These are phyloP conservation scores for Picus viridis DNA, from an alignment of 2,797 vertebrate species.

Conservation along the genomic window DNA sequence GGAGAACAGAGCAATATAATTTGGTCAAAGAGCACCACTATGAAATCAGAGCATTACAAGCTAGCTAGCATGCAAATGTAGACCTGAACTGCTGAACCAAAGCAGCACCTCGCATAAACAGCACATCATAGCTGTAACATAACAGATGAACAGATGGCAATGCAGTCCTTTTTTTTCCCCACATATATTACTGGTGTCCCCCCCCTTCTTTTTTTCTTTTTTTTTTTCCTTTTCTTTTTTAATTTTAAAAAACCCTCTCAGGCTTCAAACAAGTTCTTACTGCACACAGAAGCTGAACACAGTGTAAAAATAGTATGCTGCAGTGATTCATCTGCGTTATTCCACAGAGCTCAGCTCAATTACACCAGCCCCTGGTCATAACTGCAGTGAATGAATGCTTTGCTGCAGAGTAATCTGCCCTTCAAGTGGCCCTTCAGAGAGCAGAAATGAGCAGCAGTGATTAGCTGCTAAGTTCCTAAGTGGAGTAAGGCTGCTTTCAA, in stretches of 20 bases:
- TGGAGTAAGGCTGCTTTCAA: conserved; percentile 67
- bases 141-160: neutral
- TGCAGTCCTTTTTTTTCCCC: neutral
- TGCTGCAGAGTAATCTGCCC: conserved; percentile 70
- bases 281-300: conserved; percentile 17
- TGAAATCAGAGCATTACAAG: neutral
- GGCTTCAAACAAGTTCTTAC: conserved; percentile 42
- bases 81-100: neutral
- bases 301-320: conserved; percentile 57
- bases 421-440: conserved; percentile 70
- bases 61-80: neutral
- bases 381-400: conserved; percentile 64
- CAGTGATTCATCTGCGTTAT: conserved; percentile 63
- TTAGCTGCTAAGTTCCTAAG: conserved; percentile 70
- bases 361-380: conserved; percentile 56
- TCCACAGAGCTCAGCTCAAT: conserved; percentile 67
- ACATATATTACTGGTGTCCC: neutral
- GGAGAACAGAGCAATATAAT: neutral
- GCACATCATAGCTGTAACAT: neutral
- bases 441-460: conserved; percentile 68
- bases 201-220: neutral
- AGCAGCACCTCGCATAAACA: neutral
- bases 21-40: neutral
- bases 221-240: neutral
- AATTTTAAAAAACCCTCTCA: neutral